Evolutionary conservation across 2,113 vertebrate genomes (phyloP), one percentile per base, ranked within the genome.

Genomic region (Saccopteryx bilineata): DNA sequence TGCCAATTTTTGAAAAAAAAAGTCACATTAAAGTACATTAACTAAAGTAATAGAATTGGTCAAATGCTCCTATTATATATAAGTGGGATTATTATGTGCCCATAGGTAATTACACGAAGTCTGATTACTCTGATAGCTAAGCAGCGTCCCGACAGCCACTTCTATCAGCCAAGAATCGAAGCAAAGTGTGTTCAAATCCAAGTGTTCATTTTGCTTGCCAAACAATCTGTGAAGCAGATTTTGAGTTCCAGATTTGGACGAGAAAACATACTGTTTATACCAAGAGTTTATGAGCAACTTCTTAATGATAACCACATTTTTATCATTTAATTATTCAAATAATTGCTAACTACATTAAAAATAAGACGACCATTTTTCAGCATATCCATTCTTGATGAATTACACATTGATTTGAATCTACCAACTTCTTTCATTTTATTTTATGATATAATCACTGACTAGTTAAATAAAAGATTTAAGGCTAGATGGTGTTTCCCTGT

Each of bases 241-340:
- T 56, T 91, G 19, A 95, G 52, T 92, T 90, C 31, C 24, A 94
- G 50, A 71, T 87, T 78, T 91, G 65, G 61, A 91, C 31, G 58
- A 90, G 48, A 92, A 93, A 87, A 63, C 9, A 79, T 65, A 56
- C 9, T 87, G 14, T 63, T 95, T 90, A 95, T 52, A 81, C 50
- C 39, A 93, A 92, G 86, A 92, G 28, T 96, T 93, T 95, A 87
- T 68, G 52, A 94, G 31, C 13, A 94, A 95, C 15, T 76, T 91
- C 56, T 82, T 75, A 87, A 84, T 91, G 31, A 92, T 86, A 92
- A 80, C 23, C 17, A 80, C 24, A 86, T 56, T 75, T 92, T 88
- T 83, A 82, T 63, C 63, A 88, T 58, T 95, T 66, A 90, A 81
- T 92, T 52, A 88, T 76, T 96, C 46, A 93, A 87, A 90, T 86